Conservation (phyloP, 2,113 vertebrate species). For the Rhinopomastus cyanomelas region DNA sequence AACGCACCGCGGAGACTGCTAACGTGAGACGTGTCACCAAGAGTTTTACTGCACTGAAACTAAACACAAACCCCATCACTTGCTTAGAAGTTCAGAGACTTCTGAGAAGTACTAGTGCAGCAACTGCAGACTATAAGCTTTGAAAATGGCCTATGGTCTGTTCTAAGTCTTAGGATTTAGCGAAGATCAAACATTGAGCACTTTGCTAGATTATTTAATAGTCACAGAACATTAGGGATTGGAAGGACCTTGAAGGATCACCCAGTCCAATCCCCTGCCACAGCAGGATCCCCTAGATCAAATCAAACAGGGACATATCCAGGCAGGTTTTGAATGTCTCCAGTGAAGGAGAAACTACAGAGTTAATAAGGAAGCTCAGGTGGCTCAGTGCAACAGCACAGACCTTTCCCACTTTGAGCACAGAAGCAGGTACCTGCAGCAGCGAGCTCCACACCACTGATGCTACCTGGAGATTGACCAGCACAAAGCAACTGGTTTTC, state of each 20-base stretch:
- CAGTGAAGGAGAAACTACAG: neutral
- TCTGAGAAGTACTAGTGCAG: neutral
- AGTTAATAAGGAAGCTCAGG: neutral
- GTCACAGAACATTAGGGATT: no score
- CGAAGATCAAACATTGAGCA: neutral
- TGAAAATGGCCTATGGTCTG: neutral
- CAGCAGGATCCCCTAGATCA: no score
- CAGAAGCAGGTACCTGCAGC: neutral
- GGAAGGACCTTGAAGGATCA: no score
- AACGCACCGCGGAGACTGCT: conserved; percentile 1
- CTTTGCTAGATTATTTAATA: neutral
- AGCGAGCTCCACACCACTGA: neutral
- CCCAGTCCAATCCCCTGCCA: no score
- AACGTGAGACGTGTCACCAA: neutral
- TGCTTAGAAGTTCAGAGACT: neutral
- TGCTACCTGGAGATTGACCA: neutral
- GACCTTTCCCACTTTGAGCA: neutral
- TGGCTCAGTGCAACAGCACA: neutral
- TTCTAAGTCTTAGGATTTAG: neutral
- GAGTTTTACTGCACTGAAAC: neutral
- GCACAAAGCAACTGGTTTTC: neutral
- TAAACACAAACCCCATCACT: neutral
- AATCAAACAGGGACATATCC: no score
- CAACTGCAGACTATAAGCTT: neutral
- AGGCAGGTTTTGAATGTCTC: no score